Evolutionary conservation across 2,888 invertebrate species (phyloP).

Genomic region (Tetramorium bicarinatum): DNA sequence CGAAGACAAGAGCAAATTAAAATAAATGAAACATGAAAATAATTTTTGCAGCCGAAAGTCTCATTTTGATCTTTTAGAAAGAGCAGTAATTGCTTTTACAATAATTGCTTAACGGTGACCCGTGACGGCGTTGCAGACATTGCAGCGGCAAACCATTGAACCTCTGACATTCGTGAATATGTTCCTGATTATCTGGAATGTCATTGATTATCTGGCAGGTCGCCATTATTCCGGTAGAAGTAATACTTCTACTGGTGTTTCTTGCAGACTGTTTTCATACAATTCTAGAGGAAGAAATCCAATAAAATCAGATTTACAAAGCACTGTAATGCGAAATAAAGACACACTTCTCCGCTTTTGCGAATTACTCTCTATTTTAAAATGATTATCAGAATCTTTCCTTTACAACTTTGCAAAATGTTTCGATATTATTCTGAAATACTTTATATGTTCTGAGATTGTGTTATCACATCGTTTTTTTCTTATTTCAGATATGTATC

Average conservation of each 20-base stretch:
- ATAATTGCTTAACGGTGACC: conserved; percentile 31
- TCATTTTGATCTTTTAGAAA: conserved; percentile 10
- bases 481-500: conserved; percentile 1
- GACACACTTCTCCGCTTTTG: background rate
- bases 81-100: conserved; percentile 31
- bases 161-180: conserved; percentile 40
- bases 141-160: conserved; percentile 45
- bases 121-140: conserved; percentile 40
- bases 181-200: conserved; percentile 50
- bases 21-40: background rate
- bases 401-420: conserved; percentile 1
- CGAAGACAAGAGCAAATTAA: background rate
- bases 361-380: background rate
- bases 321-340: background rate
- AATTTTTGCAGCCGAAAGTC: background rate
- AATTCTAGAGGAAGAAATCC: conserved; percentile 1
- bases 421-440: conserved; percentile 1
- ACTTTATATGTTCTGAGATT: background rate
- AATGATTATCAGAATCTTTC: background rate
- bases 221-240: conserved; percentile 23
- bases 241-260: conserved; percentile 17
- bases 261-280: conserved; percentile 20
- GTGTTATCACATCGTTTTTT: background rate
- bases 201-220: conserved; percentile 44
- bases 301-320: conserved; percentile 18